Evolutionary conservation across 2,113 vertebrate species (phyloP), one percentile per base, ranked within the genome.

Genomic region (Carassius carassius): DNA sequence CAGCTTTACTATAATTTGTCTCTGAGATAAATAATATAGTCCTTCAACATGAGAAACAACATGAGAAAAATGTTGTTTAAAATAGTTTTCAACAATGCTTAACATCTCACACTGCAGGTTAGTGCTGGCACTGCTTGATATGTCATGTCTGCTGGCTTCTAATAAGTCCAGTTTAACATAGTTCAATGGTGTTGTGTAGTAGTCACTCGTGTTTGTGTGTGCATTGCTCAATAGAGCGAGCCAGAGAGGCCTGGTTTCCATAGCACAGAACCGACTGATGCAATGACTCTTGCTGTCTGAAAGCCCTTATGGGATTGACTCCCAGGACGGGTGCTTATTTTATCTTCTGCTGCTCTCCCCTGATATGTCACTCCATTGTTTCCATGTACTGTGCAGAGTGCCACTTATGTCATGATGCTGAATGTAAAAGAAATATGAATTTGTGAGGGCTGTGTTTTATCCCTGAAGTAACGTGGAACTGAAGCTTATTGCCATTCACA

Each of bases 191-290:
- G 44, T n/a, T 82, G 32, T 29, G 35, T 23, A 21, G 25, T 76
- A 25, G 47, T 32, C 14, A 21, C 14, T 78, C 0, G 47, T 82
- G 83, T 87, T 87, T 73, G 81, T 69, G 56, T 56, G 78, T 80
- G 80, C 63, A 37, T 35, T 58, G 60, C 56, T 85, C 32, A 65
- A 67, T 14, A 35, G 80, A 79, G 74, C 51, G 44, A 51, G 75
- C 65, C 25, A 69, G 65, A 78, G 81, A 58, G 85, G 79, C 82
- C 60, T 32, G 78, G 92, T 93, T 93, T 88, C 91, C 84, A 90
- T 85, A 90, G 90, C 82, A 87, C 78, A 90, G 80, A 86, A 86
- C 87, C 86, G 85, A 90, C 88, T 93, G 92, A 94, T 92, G 93
- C 92, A 93, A 93, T 74, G 90, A 83, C 60, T 83, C 81, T 90